Conservation (phyloP, 2,113 vertebrate species). For the Phrynosoma platyrhinos region DNA sequence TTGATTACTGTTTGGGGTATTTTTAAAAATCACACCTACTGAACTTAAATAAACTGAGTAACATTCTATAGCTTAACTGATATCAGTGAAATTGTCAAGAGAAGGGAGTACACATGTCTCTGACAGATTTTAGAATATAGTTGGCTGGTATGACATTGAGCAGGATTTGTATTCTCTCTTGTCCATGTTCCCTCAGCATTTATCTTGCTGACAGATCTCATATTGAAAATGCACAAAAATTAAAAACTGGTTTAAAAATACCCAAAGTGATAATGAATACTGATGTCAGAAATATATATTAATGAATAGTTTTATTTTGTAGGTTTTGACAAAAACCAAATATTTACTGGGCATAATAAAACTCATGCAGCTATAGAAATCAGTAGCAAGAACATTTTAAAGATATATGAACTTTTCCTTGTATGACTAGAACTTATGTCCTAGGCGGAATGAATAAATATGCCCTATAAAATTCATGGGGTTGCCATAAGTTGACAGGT, state of each 20-base stretch:
- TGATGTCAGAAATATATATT: not conserved
- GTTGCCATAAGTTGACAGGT: too few species aligned
- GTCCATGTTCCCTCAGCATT: not conserved
- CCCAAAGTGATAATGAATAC: not conserved
- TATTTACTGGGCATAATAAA: not conserved
- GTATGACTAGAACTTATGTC: not conserved
- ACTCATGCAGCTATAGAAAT: not conserved
- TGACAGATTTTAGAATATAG: not conserved
- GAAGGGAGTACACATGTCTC: not conserved
- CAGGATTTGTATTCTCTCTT: too few species aligned
- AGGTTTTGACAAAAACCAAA: not conserved
- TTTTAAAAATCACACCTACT: not conserved
- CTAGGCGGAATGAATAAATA: not conserved
- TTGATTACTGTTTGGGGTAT: too few species aligned
- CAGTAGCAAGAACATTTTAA: not conserved
- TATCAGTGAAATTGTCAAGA: not conserved
- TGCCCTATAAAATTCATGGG: not conserved
- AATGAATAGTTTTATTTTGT: not conserved
- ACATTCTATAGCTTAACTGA: not conserved
- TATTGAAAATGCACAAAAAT: not conserved
- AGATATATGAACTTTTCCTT: not conserved
- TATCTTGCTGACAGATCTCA: not conserved
- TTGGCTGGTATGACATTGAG: not conserved
- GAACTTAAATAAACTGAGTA: not conserved
- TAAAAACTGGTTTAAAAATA: not conserved